These are phyloP conservation scores for Bombus balteatus DNA, from an alignment of 1,140 invertebrate genomes.

Conservation along the genomic window DNA sequence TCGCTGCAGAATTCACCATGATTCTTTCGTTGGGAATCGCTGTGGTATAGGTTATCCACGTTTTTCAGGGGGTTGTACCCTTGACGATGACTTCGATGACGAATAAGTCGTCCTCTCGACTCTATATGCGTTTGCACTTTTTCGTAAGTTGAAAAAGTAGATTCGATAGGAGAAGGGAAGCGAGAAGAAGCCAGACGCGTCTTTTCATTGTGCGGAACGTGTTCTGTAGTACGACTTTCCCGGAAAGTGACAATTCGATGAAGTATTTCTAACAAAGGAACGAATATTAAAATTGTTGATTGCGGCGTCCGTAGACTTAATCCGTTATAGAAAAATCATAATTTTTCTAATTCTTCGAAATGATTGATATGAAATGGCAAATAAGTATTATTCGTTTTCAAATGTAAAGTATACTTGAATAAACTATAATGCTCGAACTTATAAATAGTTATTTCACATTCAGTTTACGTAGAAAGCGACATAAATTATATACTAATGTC, in stretches of 20 bases:
- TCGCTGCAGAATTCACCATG: not conserved
- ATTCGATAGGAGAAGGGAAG: not conserved
- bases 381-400: too few relatives aligned
- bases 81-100: slow-evolving; percentile 20
- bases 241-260: not conserved
- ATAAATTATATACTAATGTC: not conserved
- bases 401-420: not conserved
- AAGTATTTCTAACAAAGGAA: not conserved
- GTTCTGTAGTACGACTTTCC: not conserved
- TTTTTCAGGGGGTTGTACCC: slow-evolving; percentile 8
- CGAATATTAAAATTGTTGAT: not conserved
- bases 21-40: not conserved
- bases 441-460: not conserved
- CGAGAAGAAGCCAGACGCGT: not conserved
- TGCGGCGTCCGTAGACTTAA: fast-evolving
- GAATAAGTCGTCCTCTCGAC: not conserved
- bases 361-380: fast-evolving
- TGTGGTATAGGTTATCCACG: not conserved
- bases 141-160: slow-evolving; percentile 10
- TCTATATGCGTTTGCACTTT: slow-evolving; percentile 1
- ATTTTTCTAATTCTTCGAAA: not conserved
- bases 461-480: too few relatives aligned
- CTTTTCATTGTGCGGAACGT: not conserved
- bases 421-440: not conserved
- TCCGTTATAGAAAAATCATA: not conserved